These are phyloP conservation scores for Melipona quadrifasciata DNA, from an alignment of 1,140 invertebrate species.

Conservation along the genomic window DNA sequence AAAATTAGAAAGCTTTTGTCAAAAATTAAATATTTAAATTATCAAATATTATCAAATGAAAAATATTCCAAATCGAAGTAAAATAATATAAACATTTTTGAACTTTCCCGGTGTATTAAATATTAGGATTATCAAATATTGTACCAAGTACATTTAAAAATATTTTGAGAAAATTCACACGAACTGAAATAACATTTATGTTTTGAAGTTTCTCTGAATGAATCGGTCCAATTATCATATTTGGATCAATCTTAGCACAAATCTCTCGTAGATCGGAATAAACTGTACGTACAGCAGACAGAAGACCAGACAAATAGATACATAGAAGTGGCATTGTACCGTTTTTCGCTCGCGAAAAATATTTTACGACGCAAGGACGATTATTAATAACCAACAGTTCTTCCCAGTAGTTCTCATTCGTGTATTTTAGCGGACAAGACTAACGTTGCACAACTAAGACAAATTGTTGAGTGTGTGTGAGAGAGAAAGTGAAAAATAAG, in stretches of 20 bases:
- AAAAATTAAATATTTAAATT: neutral
- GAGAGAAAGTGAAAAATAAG: conserved; percentile 41
- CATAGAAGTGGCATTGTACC: neutral
- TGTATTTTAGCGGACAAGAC: conserved; percentile 68
- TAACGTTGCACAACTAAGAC: conserved; percentile 75
- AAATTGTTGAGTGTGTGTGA: conserved; percentile 54
- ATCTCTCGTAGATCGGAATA: neutral
- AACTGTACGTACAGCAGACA: neutral
- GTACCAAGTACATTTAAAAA: neutral
- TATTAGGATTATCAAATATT: no score
- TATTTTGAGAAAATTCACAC: neutral
- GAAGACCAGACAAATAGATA: neutral
- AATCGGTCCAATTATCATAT: neutral
- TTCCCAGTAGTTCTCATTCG: conserved; percentile 56
- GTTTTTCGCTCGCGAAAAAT: conserved; percentile 13
- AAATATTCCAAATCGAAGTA: no score
- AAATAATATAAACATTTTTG: no score
- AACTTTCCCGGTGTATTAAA: no score
- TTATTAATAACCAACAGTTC: conserved; percentile 49
- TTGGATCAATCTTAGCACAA: neutral
- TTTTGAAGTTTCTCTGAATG: neutral
- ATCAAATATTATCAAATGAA: no score
- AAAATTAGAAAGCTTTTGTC: accelerated
- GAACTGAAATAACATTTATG: neutral
- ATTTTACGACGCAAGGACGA: conserved; percentile 47